Conservation (phyloP, 2,888 invertebrate species). For the Ferrisia virgata region DNA sequence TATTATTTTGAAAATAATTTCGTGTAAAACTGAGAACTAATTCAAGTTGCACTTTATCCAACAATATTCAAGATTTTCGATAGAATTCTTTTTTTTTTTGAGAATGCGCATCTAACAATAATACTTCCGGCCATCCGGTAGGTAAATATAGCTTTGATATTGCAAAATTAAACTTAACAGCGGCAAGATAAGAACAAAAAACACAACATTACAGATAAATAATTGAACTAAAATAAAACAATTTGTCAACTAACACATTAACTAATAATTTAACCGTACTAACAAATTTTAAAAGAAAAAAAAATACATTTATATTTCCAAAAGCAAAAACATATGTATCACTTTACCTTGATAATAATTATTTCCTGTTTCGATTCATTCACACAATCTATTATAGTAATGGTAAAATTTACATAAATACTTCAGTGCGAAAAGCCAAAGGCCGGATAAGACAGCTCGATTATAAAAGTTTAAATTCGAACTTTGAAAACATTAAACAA, state of each 20-base stretch:
- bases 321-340: neutral
- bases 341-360: neutral
- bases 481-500: constrained; percentile 5
- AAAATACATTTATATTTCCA: neutral
- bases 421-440: neutral
- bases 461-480: neutral
- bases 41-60: neutral
- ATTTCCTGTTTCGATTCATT: neutral
- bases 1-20: neutral
- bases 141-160: neutral
- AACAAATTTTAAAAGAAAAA: neutral
- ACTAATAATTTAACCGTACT: constrained; percentile 19
- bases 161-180: constrained; percentile 26
- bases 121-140: neutral
- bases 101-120: neutral
- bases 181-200: constrained; percentile 7
- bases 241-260: neutral
- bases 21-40: neutral
- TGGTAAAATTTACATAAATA: neutral
- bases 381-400: neutral
- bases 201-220: neutral
- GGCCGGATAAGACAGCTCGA: neutral
- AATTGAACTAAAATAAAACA: constrained; percentile 30
- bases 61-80: neutral
- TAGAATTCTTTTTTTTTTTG: neutral